A percentile compares a stretch with the other conserved stretches of the same genome.
These are phyloP conservation scores for Ailuropoda melanoleuca DNA, from an alignment of 2,113 vertebrate species.

Conservation along the genomic window DNA sequence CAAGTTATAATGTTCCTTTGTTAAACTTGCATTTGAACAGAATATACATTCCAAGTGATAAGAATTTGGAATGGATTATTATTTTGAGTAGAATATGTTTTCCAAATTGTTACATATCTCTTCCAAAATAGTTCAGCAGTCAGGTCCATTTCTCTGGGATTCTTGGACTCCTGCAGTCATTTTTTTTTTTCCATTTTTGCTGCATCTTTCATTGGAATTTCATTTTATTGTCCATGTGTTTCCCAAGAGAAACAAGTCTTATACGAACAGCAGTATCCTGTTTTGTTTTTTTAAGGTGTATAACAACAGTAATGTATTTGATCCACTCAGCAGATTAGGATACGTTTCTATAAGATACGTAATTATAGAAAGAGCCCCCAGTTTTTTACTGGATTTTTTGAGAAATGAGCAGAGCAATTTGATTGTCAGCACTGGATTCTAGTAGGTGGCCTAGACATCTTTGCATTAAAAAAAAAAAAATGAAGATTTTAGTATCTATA, in stretches of 20 bases:
- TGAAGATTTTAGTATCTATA: not conserved
- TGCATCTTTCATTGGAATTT: constrained; percentile 78
- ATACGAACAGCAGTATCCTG: constrained; percentile 76
- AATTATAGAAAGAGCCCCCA: not conserved
- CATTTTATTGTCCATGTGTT: constrained; percentile 76
- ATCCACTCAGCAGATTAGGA: not conserved
- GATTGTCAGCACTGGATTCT: not conserved
- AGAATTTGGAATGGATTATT: not conserved
- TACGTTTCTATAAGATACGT: not conserved
- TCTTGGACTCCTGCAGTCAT: constrained; percentile 87
- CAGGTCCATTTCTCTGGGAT: constrained; percentile 69
- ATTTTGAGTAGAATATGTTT: not conserved
- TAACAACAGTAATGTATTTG: not conserved
- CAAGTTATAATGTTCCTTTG: not conserved
- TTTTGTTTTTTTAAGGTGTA: not conserved
- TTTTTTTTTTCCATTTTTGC: constrained; percentile 60
- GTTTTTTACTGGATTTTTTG: constrained; percentile 1
- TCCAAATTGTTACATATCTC: not conserved
- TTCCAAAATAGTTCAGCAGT: not conserved
- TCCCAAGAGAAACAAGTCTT: constrained; percentile 81
- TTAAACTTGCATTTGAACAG: constrained; percentile 10
- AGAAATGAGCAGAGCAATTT: constrained; percentile 17
- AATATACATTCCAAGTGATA: constrained; percentile 19
- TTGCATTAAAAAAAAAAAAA: constrained; percentile 19
- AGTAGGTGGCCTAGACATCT: not conserved